Evolutionary conservation across 2,888 invertebrate genomes (phyloP).

Genomic region (Stenodema calcarata): DNA sequence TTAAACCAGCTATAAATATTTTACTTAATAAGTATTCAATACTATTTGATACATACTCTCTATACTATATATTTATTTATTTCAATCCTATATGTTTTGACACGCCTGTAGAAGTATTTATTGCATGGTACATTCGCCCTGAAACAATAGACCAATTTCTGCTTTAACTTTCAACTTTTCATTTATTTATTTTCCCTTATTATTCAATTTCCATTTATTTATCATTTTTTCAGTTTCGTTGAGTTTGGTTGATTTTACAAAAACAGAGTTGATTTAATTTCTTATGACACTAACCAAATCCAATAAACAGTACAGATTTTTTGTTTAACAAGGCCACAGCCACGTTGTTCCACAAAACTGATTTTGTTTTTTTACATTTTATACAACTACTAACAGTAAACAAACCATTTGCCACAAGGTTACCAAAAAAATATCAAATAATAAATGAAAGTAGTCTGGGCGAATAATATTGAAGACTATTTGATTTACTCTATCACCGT

Average conservation of each 20-base stretch:
- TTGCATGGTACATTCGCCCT: constrained; percentile 54
- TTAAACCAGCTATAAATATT: constrained; percentile 55
- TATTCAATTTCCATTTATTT: background rate
- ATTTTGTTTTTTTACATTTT: constrained; percentile 47
- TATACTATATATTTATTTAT: constrained; percentile 51
- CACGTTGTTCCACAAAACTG: constrained; percentile 24
- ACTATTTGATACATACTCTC: constrained; percentile 52
- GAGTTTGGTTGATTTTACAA: constrained; percentile 39
- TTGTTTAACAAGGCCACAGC: constrained; percentile 35
- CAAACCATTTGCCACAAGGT: constrained; percentile 45
- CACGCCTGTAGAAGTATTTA: constrained; percentile 55
- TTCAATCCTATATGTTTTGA: constrained; percentile 54
- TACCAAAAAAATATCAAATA: constrained; percentile 36
- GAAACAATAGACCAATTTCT: constrained; percentile 52
- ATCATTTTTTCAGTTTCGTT: constrained; percentile 17
- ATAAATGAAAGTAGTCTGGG: constrained; percentile 36
- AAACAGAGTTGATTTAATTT: constrained; percentile 26
- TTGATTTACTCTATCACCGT: background rate
- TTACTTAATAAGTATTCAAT: constrained; percentile 55
- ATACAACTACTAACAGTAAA: constrained; percentile 52
- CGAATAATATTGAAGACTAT: constrained; percentile 45
- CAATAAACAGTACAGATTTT: constrained; percentile 41
- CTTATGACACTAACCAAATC: constrained; percentile 33
- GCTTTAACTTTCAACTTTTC: constrained; percentile 38
- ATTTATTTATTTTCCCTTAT: constrained; percentile 1